phyloP scores from a whole-genome alignment of 2,888 invertebrate species.

The Hemaris fuciformis region DNA sequence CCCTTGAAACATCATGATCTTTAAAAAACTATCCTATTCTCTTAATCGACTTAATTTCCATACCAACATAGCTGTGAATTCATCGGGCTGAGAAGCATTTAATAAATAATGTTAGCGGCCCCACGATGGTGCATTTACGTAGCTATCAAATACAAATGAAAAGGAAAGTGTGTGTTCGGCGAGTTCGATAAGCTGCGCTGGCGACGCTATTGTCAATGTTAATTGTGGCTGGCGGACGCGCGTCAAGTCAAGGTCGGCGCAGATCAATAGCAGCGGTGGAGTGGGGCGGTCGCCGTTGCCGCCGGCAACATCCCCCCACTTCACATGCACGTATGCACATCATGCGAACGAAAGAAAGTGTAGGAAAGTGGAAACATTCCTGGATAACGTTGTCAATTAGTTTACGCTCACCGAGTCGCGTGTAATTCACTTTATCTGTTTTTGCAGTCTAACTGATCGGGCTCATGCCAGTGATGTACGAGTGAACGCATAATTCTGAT shows the following conservation, averaged over 20 bases:
- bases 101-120: not conserved
- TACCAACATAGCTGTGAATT: not conserved
- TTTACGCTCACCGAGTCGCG: conserved; percentile 44
- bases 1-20: not conserved
- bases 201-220: conserved; percentile 70
- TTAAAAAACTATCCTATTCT: not conserved
- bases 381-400: conserved; percentile 48
- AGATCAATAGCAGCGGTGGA: conserved; percentile 58
- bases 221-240: conserved; percentile 62
- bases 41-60: not conserved
- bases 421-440: conserved; percentile 36
- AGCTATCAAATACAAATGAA: conserved; percentile 32
- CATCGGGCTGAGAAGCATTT: not conserved
- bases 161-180: conserved; percentile 50
- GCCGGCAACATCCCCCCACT: conserved; percentile 44
- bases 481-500: not conserved
- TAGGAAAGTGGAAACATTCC: conserved; percentile 74
- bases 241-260: conserved; percentile 72
- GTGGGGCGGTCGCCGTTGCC: conserved; percentile 45
- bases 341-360: conserved; percentile 64
- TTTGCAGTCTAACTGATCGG: conserved; percentile 27
- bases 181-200: conserved; percentile 51
- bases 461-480: not conserved
- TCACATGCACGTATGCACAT: conserved; percentile 57
- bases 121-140: not conserved